Evolutionary conservation across 2,113 vertebrate genomes (phyloP).

Genomic region (Lasiurus borealis): DNA sequence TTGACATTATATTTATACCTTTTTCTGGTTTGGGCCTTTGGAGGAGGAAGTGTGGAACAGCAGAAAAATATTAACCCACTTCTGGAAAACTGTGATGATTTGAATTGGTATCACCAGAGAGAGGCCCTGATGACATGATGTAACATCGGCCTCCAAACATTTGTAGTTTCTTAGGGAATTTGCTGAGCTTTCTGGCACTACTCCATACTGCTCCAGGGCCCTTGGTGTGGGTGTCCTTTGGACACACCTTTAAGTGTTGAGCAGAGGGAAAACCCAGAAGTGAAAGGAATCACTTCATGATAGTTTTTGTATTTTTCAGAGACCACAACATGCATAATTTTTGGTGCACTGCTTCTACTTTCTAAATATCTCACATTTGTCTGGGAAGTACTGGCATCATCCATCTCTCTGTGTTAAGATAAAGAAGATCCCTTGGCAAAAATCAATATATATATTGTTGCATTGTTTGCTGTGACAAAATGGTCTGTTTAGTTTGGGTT

Average conservation of each 20-base stretch:
- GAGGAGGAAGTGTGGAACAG: neutral
- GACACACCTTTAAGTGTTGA: neutral
- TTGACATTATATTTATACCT: neutral
- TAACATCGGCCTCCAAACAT: neutral
- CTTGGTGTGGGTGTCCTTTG: neutral
- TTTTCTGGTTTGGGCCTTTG: neutral
- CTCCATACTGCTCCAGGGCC: neutral
- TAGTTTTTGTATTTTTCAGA: constrained; percentile 46
- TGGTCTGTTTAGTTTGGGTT: neutral
- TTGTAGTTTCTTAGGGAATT: neutral
- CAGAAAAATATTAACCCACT: neutral
- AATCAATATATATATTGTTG: neutral
- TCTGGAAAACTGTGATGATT: neutral
- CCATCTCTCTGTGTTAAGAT: neutral
- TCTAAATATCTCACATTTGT: neutral
- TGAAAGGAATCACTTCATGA: neutral
- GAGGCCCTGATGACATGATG: neutral
- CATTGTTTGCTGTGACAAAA: neutral
- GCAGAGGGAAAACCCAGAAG: neutral
- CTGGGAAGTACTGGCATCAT: neutral
- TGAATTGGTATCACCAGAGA: neutral
- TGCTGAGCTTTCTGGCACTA: neutral
- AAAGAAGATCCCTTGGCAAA: neutral
- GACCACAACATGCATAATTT: neutral
- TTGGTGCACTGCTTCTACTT: neutral